Evolutionary conservation across 2,797 vertebrate species (phyloP).

Genomic region (Pseudochirops cupreus): DNA sequence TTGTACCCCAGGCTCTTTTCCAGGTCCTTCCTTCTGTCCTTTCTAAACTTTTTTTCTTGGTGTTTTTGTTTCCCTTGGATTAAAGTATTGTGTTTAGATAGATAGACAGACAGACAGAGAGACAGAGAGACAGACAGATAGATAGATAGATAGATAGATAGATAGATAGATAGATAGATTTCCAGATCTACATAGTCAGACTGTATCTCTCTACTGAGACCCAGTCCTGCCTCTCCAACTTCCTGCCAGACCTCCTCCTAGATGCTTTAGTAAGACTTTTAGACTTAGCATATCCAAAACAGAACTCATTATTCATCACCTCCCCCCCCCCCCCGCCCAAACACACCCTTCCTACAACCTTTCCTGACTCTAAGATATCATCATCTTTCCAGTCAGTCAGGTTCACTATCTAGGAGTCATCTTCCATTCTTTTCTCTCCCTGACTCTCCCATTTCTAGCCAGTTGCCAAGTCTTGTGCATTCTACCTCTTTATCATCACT

Average conservation of each 20-base stretch:
- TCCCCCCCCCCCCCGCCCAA: background rate
- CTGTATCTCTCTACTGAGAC: background rate
- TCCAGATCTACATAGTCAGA: background rate
- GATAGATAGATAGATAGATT: background rate
- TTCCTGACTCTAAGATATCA: background rate
- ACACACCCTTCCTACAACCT: background rate
- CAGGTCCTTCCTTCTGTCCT: background rate
- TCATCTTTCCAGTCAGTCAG: background rate
- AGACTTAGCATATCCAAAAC: background rate
- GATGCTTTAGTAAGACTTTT: background rate
- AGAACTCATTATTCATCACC: background rate
- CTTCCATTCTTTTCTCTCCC: too few relatives aligned
- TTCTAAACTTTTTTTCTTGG: background rate
- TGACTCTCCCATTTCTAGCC: too few relatives aligned
- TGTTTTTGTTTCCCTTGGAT: background rate
- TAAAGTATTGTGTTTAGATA: background rate
- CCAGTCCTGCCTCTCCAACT: background rate
- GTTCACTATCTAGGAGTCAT: background rate
- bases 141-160: background rate
- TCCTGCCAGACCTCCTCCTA: background rate
- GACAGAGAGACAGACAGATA: too few relatives aligned
- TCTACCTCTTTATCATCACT: too few relatives aligned
- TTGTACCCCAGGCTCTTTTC: background rate
- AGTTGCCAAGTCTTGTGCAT: too few relatives aligned
- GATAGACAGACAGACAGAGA: background rate